These are phyloP conservation scores for Amphilophus citrinellus DNA, from an alignment of 2,113 vertebrate species.

Conservation along the genomic window DNA sequence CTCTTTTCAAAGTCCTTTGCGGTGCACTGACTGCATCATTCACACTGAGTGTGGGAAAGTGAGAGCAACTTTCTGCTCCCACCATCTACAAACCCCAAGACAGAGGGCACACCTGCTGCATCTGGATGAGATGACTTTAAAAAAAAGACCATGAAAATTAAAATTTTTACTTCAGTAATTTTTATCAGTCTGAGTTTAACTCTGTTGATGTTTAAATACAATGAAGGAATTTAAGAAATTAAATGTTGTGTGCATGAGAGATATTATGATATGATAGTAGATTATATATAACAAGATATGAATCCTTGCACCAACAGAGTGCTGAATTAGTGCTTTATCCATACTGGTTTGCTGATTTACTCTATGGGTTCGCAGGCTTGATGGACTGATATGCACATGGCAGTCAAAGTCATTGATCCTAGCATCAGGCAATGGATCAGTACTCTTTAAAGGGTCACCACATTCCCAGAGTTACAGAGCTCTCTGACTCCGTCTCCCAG, in stretches of 20 bases:
- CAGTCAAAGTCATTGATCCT: conserved; percentile 27
- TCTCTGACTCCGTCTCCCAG: background rate
- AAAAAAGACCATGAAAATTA: background rate
- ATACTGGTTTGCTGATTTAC: background rate
- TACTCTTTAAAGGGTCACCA: conserved; percentile 7
- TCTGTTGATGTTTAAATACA: background rate
- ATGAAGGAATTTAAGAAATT: background rate
- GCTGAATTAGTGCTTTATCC: background rate
- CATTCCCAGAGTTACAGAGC: conserved; percentile 6
- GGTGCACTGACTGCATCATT: conserved; percentile 28
- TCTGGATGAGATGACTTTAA: conserved; percentile 14
- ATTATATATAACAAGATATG: background rate
- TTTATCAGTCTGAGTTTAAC: too few species aligned
- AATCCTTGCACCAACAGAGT: background rate
- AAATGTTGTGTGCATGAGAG: too few species aligned
- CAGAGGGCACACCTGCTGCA: conserved; percentile 16
- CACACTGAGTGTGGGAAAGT: conserved; percentile 65
- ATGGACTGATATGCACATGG: background rate
- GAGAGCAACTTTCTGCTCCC: conserved; percentile 46
- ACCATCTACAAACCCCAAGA: background rate
- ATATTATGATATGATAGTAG: too few species aligned
- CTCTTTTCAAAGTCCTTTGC: conserved; percentile 61
- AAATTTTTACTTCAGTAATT: too few species aligned
- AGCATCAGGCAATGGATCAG: conserved; percentile 24
- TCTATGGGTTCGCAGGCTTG: too few species aligned